Evolutionary conservation across 2,113 vertebrate species (phyloP), one percentile per base, ranked within the genome.

Genomic region (Ictalurus furcatus): DNA sequence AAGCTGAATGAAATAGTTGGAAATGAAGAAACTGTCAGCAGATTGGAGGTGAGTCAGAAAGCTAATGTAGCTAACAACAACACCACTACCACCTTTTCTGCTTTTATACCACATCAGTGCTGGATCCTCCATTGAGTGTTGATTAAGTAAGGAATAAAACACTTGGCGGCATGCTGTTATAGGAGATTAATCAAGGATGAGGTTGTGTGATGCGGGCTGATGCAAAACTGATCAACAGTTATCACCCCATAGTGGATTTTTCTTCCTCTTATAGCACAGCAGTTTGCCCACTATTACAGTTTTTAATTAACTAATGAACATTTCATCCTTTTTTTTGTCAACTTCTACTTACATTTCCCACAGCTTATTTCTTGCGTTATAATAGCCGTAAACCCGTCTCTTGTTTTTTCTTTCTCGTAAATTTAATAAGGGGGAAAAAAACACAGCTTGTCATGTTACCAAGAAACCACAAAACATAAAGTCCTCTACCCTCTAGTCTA

Each of bases 1-100:
- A 97, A 97, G 87, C 92, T 99, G 37, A 95, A 91, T 0, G 96
- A 98, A 91, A 94, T 99, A 37, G 98, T 99, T 1, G 98, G 98
- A 34, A 99, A 99, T 91, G 97, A 98, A 94, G 98, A 99, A 73
- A 99, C 98, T 0, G 96, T 99, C 85, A 98, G 98, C 94, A 96
- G 98, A n/a, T 85, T 99, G 92, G 97, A 97, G 96, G 97, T 97
- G 78, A 78, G 44, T 44, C 25, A 21, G 4, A 74, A 78, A 80
- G 12, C 11, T 48, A 21, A 19, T 78, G 40, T 13, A 48, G 23
- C 74, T 14, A 78, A 78, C 8, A 76, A 7, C 8, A 59, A 4
- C 28, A 19, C 0, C 13, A 19, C 4, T 0, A 23, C 11, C 25
- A 54, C 76, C 25, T 28, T 14, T 9, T 54, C 44, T 48, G 74